These are phyloP conservation scores for Cephalotes varians DNA, from an alignment of 2,888 invertebrate genomes.

Conservation along the genomic window DNA sequence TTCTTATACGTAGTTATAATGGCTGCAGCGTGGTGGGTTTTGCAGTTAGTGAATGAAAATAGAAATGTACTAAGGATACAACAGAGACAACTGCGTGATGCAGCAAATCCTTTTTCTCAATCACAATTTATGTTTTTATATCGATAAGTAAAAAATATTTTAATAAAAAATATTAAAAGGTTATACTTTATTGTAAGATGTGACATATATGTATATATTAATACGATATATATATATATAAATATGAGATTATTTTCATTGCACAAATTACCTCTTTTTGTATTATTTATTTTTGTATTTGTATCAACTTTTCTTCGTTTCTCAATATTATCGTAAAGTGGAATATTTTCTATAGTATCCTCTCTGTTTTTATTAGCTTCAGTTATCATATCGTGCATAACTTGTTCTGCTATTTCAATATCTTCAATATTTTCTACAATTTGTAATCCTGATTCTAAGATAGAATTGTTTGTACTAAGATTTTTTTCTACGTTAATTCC, in stretches of 20 bases:
- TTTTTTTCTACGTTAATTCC: not conserved
- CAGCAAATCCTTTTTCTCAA: too few species aligned
- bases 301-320: not conserved
- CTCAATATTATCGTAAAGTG: not conserved
- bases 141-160: too few species aligned
- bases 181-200: too few species aligned
- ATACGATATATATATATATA: too few species aligned
- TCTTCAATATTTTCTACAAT: not conserved
- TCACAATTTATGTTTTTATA: too few species aligned
- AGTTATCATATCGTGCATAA: not conserved
- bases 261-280: not conserved
- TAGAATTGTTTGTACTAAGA: too few species aligned
- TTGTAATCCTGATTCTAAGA: not conserved
- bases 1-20: not conserved
- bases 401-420: not conserved
- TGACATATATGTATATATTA: too few species aligned
- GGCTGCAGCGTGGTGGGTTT: too few species aligned
- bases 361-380: not conserved
- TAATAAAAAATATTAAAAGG: too few species aligned
- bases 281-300: not conserved
- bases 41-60: too few species aligned
- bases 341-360: not conserved
- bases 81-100: too few species aligned
- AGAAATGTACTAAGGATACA: too few species aligned
- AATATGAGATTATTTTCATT: not conserved